These are phyloP conservation scores for Ectemnius cavifrons DNA, from an alignment of 2,888 invertebrate genomes.

Conservation along the genomic window DNA sequence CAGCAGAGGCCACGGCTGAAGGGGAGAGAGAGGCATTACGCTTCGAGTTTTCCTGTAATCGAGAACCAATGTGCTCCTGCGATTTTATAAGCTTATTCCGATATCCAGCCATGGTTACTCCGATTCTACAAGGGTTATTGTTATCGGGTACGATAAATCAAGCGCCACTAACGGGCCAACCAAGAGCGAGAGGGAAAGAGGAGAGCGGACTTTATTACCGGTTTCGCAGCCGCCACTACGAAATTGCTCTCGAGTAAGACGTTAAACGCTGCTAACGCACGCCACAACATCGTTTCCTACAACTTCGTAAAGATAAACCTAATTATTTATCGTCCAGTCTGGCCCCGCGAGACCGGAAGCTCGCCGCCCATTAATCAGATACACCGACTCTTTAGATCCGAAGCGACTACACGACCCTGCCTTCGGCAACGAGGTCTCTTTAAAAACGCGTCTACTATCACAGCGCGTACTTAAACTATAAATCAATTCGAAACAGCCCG, in stretches of 20 bases:
- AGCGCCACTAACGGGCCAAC: neutral
- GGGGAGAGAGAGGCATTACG: neutral
- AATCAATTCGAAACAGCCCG: too few relatives aligned
- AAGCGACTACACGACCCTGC: too few relatives aligned
- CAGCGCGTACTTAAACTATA: too few relatives aligned
- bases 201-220: neutral
- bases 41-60: neutral
- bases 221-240: neutral
- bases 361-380: neutral
- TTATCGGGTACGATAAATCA: neutral
- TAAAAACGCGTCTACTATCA: too few relatives aligned
- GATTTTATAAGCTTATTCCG: constrained; percentile 1
- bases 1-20: too few relatives aligned
- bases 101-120: neutral
- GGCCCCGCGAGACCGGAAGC: neutral
- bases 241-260: constrained; percentile 2
- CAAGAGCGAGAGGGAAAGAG: neutral
- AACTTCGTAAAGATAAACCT: constrained; percentile 6
- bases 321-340: constrained; percentile 6
- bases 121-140: neutral
- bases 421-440: neutral
- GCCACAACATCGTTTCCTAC: constrained; percentile 2
- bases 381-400: constrained; percentile 1
- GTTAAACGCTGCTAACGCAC: constrained; percentile 9
- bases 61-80: neutral